Conservation (phyloP, 2,888 invertebrate species). For the Hemistola chrysoprasaria region DNA sequence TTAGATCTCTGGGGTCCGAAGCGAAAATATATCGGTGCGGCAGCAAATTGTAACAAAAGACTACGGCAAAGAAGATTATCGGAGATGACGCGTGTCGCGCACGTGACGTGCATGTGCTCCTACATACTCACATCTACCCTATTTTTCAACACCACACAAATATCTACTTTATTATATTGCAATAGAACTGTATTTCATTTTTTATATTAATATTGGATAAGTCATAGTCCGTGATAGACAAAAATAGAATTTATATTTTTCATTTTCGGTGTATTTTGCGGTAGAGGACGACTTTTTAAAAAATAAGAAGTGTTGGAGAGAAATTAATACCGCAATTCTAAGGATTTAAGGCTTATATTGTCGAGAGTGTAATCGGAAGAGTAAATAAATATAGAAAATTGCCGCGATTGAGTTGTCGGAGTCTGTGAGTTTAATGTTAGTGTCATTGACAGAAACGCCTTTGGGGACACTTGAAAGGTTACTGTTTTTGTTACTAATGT, state of each 20-base stretch:
- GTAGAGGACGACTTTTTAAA: slow-evolving; percentile 41
- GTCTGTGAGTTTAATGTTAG: slow-evolving; percentile 49
- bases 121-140: slow-evolving; percentile 61
- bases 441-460: slow-evolving; percentile 64
- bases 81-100: slow-evolving; percentile 69
- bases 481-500: slow-evolving; percentile 3
- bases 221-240: slow-evolving; percentile 29
- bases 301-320: slow-evolving; percentile 78
- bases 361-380: slow-evolving; percentile 72
- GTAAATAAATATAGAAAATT: slow-evolving; percentile 69
- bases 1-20: slow-evolving; percentile 59
- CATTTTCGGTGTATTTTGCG: slow-evolving; percentile 34
- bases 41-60: slow-evolving; percentile 80
- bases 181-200: slow-evolving; percentile 23
- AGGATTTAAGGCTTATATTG: slow-evolving; percentile 78
- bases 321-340: slow-evolving; percentile 81
- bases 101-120: slow-evolving; percentile 71
- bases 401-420: slow-evolving; percentile 42
- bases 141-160: slow-evolving; percentile 30
- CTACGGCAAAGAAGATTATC: slow-evolving; percentile 77
- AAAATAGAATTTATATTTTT: slow-evolving; percentile 40
- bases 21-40: slow-evolving; percentile 53
- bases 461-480: slow-evolving; percentile 30
- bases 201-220: slow-evolving; percentile 16
- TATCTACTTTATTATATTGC: slow-evolving; percentile 19